These are phyloP conservation scores for Erpornis zantholeuca DNA, from an alignment of 2,113 vertebrate species.

Conservation along the genomic window DNA sequence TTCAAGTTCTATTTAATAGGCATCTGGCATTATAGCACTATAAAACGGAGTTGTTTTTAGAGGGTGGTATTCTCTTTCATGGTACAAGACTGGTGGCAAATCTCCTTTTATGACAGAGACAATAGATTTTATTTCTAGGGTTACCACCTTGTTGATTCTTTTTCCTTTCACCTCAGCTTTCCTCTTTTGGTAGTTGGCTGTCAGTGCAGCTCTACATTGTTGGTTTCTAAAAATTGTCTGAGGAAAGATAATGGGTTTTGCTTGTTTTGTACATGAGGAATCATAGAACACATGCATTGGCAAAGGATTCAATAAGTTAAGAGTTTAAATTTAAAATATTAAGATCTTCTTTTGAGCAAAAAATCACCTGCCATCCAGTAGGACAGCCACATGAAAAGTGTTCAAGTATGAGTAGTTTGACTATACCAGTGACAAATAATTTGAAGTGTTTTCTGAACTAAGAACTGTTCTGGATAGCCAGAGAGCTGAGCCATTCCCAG, in stretches of 20 bases:
- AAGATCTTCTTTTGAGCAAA: neutral
- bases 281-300: neutral
- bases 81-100: neutral
- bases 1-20: neutral
- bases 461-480: neutral
- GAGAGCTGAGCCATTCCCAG: conserved; percentile 12
- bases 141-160: neutral
- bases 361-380: neutral
- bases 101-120: neutral
- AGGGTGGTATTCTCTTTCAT: neutral
- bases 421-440: neutral
- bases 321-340: neutral
- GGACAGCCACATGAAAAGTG: neutral
- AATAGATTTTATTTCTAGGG: neutral
- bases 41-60: neutral
- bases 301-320: neutral
- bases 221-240: neutral
- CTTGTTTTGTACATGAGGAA: neutral
- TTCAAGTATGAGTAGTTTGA: neutral
- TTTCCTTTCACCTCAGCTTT: neutral
- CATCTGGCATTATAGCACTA: neutral
- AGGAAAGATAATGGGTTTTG: neutral
- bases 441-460: neutral
- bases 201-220: neutral
- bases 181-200: neutral